Percentiles rank a stretch among this genome's conserved stretches.
phyloP scores from a whole-genome alignment of 2,797 vertebrate species.

The Pipistrellus pygmaeus region DNA sequence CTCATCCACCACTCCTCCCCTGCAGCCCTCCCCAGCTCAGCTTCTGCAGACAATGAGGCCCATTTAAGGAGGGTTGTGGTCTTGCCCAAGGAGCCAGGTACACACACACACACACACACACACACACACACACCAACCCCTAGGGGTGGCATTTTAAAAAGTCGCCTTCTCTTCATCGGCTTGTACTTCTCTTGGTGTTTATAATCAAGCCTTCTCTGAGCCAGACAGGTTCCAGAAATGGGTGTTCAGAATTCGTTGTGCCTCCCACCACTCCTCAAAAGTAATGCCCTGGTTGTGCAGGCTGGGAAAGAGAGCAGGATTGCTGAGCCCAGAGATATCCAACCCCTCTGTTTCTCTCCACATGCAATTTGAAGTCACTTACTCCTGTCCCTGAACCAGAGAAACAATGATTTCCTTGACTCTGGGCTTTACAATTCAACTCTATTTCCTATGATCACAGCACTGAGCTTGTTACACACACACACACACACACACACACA shows the following conservation, averaged over 20 bases:
- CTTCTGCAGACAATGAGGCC: background rate
- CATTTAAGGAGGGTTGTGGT: background rate
- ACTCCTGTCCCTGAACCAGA: constrained; percentile 28
- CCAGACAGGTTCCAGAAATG: constrained; percentile 19
- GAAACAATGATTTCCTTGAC: constrained; percentile 21
- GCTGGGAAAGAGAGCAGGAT: background rate
- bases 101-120: background rate
- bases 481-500: too few relatives aligned
- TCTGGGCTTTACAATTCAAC: background rate
- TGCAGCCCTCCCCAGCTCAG: background rate
- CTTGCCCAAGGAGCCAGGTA: background rate
- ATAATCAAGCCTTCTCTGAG: background rate
- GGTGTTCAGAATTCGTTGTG: constrained; percentile 2
- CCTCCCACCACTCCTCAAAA: constrained; percentile 53
- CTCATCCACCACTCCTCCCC: background rate
- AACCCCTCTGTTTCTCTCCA: background rate
- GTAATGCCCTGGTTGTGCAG: background rate
- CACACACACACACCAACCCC: background rate
- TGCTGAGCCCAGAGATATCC: background rate
- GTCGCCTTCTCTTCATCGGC: background rate
- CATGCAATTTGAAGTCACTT: constrained; percentile 48
- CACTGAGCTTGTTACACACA: background rate
- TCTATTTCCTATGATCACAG: constrained; percentile 32
- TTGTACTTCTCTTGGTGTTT: background rate
- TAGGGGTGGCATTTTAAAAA: background rate